phyloP scores from a whole-genome alignment of 2,797 vertebrate species.

The Holocentrus rufus region DNA sequence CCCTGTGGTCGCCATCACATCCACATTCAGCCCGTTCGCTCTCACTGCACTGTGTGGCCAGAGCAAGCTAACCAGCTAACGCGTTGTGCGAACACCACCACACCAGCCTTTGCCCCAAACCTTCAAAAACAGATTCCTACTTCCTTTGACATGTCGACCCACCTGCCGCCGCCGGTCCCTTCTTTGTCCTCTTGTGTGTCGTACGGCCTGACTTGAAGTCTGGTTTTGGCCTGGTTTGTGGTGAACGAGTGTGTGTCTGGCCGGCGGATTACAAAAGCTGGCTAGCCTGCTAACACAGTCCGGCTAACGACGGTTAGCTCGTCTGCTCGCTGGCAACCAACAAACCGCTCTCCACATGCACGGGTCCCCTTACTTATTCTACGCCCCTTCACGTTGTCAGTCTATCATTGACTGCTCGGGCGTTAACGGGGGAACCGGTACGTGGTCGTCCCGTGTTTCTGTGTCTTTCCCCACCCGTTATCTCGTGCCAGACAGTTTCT shows the following conservation, averaged over 20 bases:
- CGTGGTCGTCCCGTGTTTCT: conserved; percentile 45
- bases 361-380: conserved; percentile 32
- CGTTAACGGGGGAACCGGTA: conserved; percentile 51
- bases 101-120: conserved; percentile 14
- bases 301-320: conserved; percentile 73
- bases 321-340: conserved; percentile 64
- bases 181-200: conserved; percentile 45
- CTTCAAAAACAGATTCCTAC: background rate
- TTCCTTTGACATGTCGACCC: conserved; percentile 37
- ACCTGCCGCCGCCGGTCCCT: conserved; percentile 80
- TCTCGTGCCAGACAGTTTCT: conserved; percentile 77
- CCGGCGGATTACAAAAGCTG: conserved; percentile 85
- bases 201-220: conserved; percentile 36
- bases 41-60: conserved; percentile 28
- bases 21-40: conserved; percentile 44
- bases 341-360: conserved; percentile 66
- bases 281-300: conserved; percentile 75
- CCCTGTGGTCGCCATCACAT: conserved; percentile 76
- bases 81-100: conserved; percentile 40
- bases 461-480: conserved; percentile 60
- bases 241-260: conserved; percentile 61
- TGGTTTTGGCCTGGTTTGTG: conserved; percentile 65
- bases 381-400: conserved; percentile 26
- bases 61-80: conserved; percentile 69
- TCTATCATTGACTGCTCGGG: conserved; percentile 38